Evolutionary conservation across 1,140 invertebrate species (phyloP), one percentile per base, ranked within the genome.

Genomic region (Venustaconcha ellipsiformis): DNA sequence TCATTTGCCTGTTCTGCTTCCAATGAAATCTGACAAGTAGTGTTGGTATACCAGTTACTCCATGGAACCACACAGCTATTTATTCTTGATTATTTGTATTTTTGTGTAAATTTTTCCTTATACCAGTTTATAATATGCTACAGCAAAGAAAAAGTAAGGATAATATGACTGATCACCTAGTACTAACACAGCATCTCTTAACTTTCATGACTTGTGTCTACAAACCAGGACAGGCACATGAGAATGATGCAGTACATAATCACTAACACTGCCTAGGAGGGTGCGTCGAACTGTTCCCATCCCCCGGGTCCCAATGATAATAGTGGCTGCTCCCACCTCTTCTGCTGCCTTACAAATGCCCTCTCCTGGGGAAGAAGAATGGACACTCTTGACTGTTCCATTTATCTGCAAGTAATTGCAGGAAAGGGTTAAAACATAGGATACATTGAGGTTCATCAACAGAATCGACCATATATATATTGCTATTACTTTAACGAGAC

Each of bases 231-330:
- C 82, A 18, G 85, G 84, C 20, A 87, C 78, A 26, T 73, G 67
- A 14, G 80, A 64, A 70, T 86, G 76, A 30, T 80, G 78, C 30
- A 84, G 59, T n/a, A 83, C 80, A 62, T 78, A 81, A 18, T 84
- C 82, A 68, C 85, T 87, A 57, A 86, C 82, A 65, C 84, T 86
- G 56, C 85, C 84, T 57, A 86, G 20, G 57, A 87, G 67, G 18
- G 82, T 76, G 14, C 85, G 76, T 55, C 80, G 75, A 2, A 87
- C 14, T 56, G 71, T 73, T 18, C 80, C 80, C 65, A 87, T 77
- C 3, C 83, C 85, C 18, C 85, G 75, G 1, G 82, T 82, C 13
- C 85, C 85, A 57, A 84, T 76, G 18, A 87, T 72, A 15, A 86
- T 63, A 20, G 80, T 26, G 12, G 76, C 60, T 8, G 78, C 81